Conservation (phyloP, 2,888 invertebrate genomes). For the Phengaris arion region DNA sequence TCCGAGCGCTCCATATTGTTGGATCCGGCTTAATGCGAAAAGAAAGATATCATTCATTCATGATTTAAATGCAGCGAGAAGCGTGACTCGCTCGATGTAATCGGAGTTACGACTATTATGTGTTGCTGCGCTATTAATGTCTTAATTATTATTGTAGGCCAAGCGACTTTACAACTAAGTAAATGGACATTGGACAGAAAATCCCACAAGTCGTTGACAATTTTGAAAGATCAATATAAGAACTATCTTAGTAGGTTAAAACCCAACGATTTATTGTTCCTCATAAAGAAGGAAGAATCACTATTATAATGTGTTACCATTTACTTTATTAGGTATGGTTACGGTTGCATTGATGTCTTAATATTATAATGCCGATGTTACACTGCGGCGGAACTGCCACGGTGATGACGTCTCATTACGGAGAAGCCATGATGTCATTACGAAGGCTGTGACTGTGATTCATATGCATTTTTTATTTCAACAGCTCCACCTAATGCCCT, state of each 20-base stretch:
- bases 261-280: no score
- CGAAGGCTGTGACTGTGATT: slow-evolving; percentile 42
- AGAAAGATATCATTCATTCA: slow-evolving; percentile 51
- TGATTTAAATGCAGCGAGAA: slow-evolving; percentile 50
- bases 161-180: neutral
- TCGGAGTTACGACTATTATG: slow-evolving; percentile 65
- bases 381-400: slow-evolving; percentile 52
- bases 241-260: no score
- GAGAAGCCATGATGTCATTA: slow-evolving; percentile 53
- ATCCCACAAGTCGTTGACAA: no score
- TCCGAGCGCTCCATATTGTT: slow-evolving; percentile 45
- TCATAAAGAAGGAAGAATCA: no score
- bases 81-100: slow-evolving; percentile 68
- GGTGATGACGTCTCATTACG: slow-evolving; percentile 52
- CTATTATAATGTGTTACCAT: no score
- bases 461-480: slow-evolving; percentile 30
- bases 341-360: slow-evolving; percentile 50
- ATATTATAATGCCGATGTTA: slow-evolving; percentile 36
- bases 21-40: slow-evolving; percentile 35
- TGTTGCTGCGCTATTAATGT: slow-evolving; percentile 66
- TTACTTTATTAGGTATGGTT: no score
- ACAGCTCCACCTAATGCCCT: neutral
- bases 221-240: no score
- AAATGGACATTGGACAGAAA: neutral
- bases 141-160: slow-evolving; percentile 60